Evolutionary conservation across 2,888 invertebrate genomes (phyloP), one percentile per base, ranked within the genome.

Genomic region (Cerastis rubricosa): DNA sequence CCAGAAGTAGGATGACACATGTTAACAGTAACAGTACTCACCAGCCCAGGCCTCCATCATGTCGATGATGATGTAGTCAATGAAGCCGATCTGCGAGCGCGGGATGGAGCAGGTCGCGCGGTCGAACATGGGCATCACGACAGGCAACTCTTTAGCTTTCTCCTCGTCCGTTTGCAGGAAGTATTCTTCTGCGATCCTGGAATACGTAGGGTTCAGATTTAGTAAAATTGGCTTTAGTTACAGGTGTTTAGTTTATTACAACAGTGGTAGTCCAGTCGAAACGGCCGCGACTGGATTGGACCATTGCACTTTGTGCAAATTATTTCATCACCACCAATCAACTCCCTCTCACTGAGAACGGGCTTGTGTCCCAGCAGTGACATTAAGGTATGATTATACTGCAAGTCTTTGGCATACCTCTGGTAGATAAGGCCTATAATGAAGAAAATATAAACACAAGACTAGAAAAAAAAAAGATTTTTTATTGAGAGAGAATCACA

Each of bases 111-210:
- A 99, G 2, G 98, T 98, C 80, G 98, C 97, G 81, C 99, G 97
- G 95, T 99, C 99, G 95, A 99, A 99, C 98, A 99, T 98, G 14
- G 99, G 99, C 99, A 99, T 99, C 84, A 99, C 99, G 14, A 99
- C 99, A 0, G 99, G 99, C 90, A 99, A 95, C 69, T 98, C 98
- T 86, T 98, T 97, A 22, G 97, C 97, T 92, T 99, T 99, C 95
- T 99, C 99, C 92, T 99, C 99, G 92, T 99, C 99, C 12, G 99
- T 99, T 97, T 99, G 99, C 89, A 98, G 97, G 96, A 99, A 99
- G 95, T 99, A 99, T 94, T 99, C 99, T 92, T 99, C 99, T 1
- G 99, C 99, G 86, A 99, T 99, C 90, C 99, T 97, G 88, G 7
- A 84, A 78, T 22, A 64, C 2, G 45, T n/a, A 17, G 2, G 22